phyloP scores from a whole-genome alignment of 2,113 vertebrate genomes.

The Suricata suricatta region DNA sequence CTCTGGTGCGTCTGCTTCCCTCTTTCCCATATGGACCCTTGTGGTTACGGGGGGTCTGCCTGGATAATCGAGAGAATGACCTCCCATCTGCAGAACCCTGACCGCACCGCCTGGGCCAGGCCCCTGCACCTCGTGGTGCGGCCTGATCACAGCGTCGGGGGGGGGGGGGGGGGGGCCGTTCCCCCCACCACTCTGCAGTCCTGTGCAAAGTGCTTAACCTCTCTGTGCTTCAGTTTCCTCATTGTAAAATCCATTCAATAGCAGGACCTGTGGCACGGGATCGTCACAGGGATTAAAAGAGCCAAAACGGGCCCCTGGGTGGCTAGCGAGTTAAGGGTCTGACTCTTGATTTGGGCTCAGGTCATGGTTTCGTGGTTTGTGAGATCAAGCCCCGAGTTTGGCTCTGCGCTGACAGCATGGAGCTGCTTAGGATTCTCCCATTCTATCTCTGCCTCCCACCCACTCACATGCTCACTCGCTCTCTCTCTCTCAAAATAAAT shows the following conservation, averaged over 20 bases:
- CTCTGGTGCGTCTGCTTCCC: background rate
- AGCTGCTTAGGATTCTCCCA: no score
- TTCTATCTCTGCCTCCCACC: no score
- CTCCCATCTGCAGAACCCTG: background rate
- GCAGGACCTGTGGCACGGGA: background rate
- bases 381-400: no score
- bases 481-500: no score
- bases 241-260: background rate
- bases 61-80: background rate
- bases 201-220: background rate
- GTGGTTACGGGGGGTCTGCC: background rate
- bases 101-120: background rate
- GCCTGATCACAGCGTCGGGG: background rate
- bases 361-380: no score
- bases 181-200: background rate
- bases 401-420: no score
- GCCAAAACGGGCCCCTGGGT: no score
- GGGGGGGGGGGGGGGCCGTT: fast-evolving
- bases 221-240: background rate
- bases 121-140: background rate
- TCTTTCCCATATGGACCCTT: background rate
- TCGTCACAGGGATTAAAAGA: background rate
- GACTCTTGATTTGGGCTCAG: no score
- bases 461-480: no score
- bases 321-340: no score